Conservation (phyloP, 2,797 vertebrate genomes). For the Hybognathus amarus region DNA sequence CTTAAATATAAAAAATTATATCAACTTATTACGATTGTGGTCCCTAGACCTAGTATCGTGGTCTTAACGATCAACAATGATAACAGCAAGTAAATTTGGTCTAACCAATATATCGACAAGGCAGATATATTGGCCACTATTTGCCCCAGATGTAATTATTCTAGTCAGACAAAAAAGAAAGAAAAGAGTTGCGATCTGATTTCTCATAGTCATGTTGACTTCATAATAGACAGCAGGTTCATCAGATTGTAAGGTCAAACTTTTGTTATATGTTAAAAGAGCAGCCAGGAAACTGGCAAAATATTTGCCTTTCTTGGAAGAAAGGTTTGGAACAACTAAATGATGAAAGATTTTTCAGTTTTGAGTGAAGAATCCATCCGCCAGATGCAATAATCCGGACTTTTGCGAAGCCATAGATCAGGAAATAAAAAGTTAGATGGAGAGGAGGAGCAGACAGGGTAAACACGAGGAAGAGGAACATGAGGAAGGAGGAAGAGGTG, state of each 20-base stretch:
- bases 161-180: not conserved
- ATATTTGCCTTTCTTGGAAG: not conserved
- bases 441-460: slow-evolving; percentile 19
- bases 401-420: slow-evolving; percentile 36
- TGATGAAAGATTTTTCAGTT: not conserved
- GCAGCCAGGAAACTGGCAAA: not conserved
- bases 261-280: not conserved
- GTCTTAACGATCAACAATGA: not conserved
- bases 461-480: slow-evolving; percentile 37
- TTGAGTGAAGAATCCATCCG: not conserved
- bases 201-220: not conserved
- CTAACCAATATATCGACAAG: not conserved
- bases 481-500: slow-evolving; percentile 64
- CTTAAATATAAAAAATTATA: too few species aligned
- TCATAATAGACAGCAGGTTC: not conserved
- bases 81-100: not conserved
- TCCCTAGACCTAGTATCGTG: too few species aligned
- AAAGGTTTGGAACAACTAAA: not conserved
- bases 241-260: not conserved
- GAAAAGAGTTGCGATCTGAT: not conserved
- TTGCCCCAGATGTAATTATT: not conserved
- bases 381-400: not conserved
- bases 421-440: slow-evolving; percentile 39
- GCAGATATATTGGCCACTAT: not conserved
- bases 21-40: too few species aligned